These are phyloP conservation scores for Anticlea derivata DNA, from an alignment of 2,888 invertebrate species.

Conservation along the genomic window DNA sequence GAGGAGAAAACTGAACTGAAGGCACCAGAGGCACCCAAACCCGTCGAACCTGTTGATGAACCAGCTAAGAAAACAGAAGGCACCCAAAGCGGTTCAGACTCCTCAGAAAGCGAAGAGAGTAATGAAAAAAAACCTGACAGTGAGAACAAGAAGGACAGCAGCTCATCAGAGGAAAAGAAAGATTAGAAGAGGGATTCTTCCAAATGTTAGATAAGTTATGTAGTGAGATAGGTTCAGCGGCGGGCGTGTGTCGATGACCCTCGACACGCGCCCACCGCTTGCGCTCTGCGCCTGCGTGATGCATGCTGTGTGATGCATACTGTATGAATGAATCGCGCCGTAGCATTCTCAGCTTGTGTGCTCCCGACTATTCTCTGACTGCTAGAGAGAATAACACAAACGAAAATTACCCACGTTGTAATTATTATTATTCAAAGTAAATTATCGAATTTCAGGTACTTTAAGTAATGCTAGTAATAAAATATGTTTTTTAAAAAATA, in stretches of 20 bases:
- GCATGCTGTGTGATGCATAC: slow-evolving; percentile 44
- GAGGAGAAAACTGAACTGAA: background rate
- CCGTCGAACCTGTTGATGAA: background rate
- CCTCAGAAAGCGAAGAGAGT: too few relatives aligned
- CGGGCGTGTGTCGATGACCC: slow-evolving; percentile 78
- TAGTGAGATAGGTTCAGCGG: slow-evolving; percentile 57
- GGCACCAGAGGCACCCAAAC: background rate
- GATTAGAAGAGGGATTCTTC: slow-evolving; percentile 43
- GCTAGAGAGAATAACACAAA: slow-evolving; percentile 77
- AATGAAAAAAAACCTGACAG: slow-evolving; percentile 31
- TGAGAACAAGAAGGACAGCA: slow-evolving; percentile 38
- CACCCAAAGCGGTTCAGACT: too few relatives aligned
- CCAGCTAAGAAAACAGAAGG: too few relatives aligned
- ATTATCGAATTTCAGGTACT: slow-evolving; percentile 82
- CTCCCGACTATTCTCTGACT: slow-evolving; percentile 65
- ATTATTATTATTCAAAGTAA: slow-evolving; percentile 77
- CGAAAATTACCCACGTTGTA: slow-evolving; percentile 77
- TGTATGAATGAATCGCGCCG: slow-evolving; percentile 50
- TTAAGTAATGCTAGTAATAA: slow-evolving; percentile 66
- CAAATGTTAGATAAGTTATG: slow-evolving; percentile 58
- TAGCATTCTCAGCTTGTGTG: slow-evolving; percentile 45
- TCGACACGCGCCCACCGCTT: slow-evolving; percentile 79
- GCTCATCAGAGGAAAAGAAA: slow-evolving; percentile 57
- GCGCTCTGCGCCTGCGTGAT: slow-evolving; percentile 46
- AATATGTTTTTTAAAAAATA: slow-evolving; percentile 69